Evolutionary conservation across 1,140 invertebrate genomes (phyloP).

Genomic region (Drosophila malerkotliana): DNA sequence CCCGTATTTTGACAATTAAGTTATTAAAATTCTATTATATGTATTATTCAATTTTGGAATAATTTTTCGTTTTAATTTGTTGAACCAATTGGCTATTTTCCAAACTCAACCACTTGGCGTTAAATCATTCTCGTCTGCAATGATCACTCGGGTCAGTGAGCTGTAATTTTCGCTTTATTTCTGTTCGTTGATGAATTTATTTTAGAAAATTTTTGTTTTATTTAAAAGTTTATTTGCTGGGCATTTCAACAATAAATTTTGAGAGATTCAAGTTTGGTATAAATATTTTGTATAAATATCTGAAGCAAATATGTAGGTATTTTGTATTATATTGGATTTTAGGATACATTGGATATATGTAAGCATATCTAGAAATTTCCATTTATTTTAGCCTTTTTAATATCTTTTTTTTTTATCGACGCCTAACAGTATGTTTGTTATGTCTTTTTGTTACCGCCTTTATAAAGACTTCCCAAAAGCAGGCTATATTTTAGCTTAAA

Average conservation of each 20-base stretch:
- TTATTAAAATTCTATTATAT: conserved; percentile 59
- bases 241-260: background rate
- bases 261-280: background rate
- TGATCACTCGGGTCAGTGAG: conserved; percentile 35
- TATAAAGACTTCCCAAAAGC: background rate
- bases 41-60: conserved; percentile 42
- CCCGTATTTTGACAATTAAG: conserved; percentile 39
- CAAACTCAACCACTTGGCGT: conserved; percentile 4
- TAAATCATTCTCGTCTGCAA: conserved; percentile 25
- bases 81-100: conserved; percentile 12
- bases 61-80: conserved; percentile 18
- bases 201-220: no score
- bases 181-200: background rate
- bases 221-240: background rate
- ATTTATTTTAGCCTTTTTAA: background rate
- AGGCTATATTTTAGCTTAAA: background rate
- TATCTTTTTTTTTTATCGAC: background rate
- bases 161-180: conserved; percentile 1
- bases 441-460: background rate
- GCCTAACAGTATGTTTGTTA: background rate
- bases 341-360: no score
- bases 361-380: no score
- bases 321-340: no score
- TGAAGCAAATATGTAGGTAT: no score
- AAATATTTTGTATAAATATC: no score